Percentiles rank a stretch among this genome's conserved stretches.
Conservation (phyloP, 1,140 invertebrate genomes). For the Sinonovacula constricta region DNA sequence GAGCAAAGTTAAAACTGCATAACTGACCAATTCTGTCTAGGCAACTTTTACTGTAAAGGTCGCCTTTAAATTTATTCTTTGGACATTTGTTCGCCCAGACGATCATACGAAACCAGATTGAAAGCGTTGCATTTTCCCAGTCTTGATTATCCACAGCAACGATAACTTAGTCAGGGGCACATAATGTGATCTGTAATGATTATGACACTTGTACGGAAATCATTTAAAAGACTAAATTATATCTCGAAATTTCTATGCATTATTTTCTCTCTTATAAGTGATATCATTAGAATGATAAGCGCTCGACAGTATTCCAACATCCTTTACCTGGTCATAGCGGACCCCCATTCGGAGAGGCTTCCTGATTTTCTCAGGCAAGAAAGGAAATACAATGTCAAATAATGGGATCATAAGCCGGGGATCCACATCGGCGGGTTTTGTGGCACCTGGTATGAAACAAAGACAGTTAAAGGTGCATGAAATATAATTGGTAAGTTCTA, state of each 20-base stretch:
- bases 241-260: neutral
- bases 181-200: neutral
- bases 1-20: too few relatives aligned
- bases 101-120: too few relatives aligned
- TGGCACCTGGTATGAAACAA: conserved; percentile 55
- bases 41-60: too few relatives aligned
- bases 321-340: conserved; percentile 55
- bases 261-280: neutral
- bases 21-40: too few relatives aligned
- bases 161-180: neutral
- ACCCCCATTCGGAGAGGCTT: conserved; percentile 70
- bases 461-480: neutral
- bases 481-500: neutral
- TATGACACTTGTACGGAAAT: neutral
- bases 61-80: too few relatives aligned
- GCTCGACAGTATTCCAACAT: neutral
- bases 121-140: too few relatives aligned
- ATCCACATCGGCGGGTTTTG: conserved; percentile 57
- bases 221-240: neutral
- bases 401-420: conserved; percentile 65
- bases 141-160: too few relatives aligned
- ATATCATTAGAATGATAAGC: neutral
- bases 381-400: conserved; percentile 67
- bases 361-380: conserved; percentile 62
- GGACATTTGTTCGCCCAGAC: too few relatives aligned